Percentiles rank a stretch among this genome's conserved stretches.
phyloP scores from a whole-genome alignment of 1,140 invertebrate genomes.

The Bombus cullumanus region DNA sequence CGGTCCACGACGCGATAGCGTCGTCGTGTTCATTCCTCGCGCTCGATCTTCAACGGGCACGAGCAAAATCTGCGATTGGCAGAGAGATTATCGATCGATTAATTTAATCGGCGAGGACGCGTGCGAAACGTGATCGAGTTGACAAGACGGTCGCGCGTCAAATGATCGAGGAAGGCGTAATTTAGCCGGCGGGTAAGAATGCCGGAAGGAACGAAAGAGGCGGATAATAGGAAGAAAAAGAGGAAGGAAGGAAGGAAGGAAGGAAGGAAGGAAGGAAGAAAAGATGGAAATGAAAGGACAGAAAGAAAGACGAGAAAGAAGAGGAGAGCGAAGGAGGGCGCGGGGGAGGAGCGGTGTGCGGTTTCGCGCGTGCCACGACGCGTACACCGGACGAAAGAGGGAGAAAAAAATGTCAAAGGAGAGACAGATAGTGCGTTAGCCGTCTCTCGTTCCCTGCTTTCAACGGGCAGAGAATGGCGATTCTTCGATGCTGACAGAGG shows the following conservation, averaged over 20 bases:
- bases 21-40: neutral
- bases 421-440: neutral
- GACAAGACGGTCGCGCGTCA: slow-evolving; percentile 7
- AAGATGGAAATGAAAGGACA: neutral
- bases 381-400: neutral
- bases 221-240: neutral
- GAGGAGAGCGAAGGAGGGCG: neutral
- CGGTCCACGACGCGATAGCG: neutral
- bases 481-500: slow-evolving; percentile 25
- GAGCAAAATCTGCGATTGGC: neutral
- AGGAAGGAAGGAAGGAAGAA: neutral
- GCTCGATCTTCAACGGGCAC: neutral
- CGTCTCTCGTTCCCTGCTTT: slow-evolving; percentile 20
- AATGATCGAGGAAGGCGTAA: slow-evolving; percentile 6
- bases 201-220: neutral
- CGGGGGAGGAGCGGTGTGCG: neutral
- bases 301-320: neutral
- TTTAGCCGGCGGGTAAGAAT: neutral
- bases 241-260: too few relatives aligned
- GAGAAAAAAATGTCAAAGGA: slow-evolving; percentile 12
- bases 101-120: neutral
- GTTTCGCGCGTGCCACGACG: slow-evolving; percentile 16
- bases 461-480: slow-evolving; percentile 14
- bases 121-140: slow-evolving; percentile 4
- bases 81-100: slow-evolving; percentile 13